Conservation (phyloP, 2,888 invertebrate species). For the Meghimatium bilineatum region DNA sequence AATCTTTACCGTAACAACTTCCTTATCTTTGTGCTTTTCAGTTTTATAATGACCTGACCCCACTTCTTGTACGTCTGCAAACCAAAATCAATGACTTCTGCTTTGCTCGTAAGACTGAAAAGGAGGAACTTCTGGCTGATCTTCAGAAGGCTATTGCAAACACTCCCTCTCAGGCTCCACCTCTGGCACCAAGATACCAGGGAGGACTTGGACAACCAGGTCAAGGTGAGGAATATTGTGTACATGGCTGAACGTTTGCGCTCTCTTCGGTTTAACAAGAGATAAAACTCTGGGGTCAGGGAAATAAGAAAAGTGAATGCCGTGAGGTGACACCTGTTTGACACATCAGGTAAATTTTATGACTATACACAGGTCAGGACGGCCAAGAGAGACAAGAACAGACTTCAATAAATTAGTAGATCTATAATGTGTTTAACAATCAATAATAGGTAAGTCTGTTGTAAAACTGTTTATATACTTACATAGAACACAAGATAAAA, state of each 20-base stretch:
- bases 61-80: conserved; percentile 95
- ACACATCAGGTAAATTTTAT: too few relatives aligned
- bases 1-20: too few relatives aligned
- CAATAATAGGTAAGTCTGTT: too few relatives aligned
- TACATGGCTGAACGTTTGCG: not conserved
- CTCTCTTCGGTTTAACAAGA: too few relatives aligned
- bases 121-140: conserved; percentile 97
- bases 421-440: too few relatives aligned
- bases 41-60: conserved; percentile 82
- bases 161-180: conserved; percentile 72
- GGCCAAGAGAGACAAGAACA: too few relatives aligned
- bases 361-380: too few relatives aligned
- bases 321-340: not conserved
- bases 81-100: conserved; percentile 98
- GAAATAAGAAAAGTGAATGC: not conserved
- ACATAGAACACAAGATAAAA: too few relatives aligned
- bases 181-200: conserved; percentile 73
- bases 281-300: not conserved
- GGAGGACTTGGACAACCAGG: conserved; percentile 50
- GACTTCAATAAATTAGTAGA: too few relatives aligned
- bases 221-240: conserved; percentile 18
- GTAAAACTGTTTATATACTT: too few relatives aligned
- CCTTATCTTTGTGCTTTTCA: conserved; percentile 56
- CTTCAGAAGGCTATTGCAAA: conserved; percentile 87
- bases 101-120: conserved; percentile 98